These are phyloP conservation scores for Oreamnos americanus DNA, from an alignment of 2,113 vertebrate species.

Conservation along the genomic window DNA sequence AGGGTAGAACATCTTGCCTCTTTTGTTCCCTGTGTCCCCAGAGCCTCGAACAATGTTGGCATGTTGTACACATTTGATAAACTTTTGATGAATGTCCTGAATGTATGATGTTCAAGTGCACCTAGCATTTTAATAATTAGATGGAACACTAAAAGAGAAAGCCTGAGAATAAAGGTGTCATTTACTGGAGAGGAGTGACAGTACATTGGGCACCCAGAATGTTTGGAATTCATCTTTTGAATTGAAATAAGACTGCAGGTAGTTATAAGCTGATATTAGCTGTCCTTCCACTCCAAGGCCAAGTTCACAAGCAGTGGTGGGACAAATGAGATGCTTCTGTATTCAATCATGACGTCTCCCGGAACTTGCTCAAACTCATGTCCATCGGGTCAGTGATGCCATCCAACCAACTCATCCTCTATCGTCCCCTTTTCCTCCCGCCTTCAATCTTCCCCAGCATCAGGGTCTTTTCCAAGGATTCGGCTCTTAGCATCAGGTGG, in stretches of 20 bases:
- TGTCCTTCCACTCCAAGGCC: neutral
- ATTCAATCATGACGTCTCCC: neutral
- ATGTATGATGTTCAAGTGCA: neutral
- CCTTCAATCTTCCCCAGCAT: neutral
- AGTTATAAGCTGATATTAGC: neutral
- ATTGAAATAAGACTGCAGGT: neutral
- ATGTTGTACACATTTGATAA: neutral
- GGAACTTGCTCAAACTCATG: neutral
- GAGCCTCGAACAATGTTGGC: neutral
- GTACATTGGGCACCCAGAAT: neutral
- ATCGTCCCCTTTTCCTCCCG: accelerated
- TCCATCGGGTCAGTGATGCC: neutral
- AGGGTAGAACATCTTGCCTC: neutral
- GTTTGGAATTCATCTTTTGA: neutral
- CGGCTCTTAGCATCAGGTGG: neutral
- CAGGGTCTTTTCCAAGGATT: neutral
- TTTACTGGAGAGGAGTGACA: neutral
- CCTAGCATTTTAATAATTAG: neutral
- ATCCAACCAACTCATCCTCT: neutral
- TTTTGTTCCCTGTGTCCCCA: neutral
- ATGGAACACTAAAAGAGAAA: neutral
- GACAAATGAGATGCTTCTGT: neutral
- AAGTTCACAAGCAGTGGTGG: neutral
- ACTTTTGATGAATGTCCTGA: neutral
- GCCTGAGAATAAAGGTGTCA: neutral